Evolutionary conservation across 2,888 invertebrate species (phyloP).

Genomic region (Terebella lapidaria): DNA sequence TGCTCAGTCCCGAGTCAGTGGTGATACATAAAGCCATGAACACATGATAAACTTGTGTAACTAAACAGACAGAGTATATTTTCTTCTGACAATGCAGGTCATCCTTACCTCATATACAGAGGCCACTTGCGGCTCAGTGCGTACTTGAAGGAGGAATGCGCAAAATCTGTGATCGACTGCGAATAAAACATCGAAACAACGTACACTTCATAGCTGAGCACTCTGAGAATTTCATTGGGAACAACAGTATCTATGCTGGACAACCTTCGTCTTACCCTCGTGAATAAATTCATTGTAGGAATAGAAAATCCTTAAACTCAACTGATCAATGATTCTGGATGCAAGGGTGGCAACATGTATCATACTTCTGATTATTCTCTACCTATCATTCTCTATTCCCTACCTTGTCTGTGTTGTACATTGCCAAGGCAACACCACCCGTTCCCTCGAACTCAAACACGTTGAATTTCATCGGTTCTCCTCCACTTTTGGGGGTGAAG

Average conservation of each 20-base stretch:
- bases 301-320: no score
- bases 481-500: slow-evolving; percentile 66
- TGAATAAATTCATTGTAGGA: no score
- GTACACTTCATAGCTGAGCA: no score
- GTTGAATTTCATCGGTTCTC: slow-evolving; percentile 63
- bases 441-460: slow-evolving; percentile 76
- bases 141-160: slow-evolving; percentile 88
- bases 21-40: no score
- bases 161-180: slow-evolving; percentile 71
- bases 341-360: no score
- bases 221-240: no score
- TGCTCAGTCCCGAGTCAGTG: no score
- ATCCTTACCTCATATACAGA: slow-evolving; percentile 68
- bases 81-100: not conserved
- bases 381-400: no score
- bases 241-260: no score
- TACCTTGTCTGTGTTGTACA: slow-evolving; percentile 90
- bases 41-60: not conserved
- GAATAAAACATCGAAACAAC: slow-evolving; percentile 24
- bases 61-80: not conserved
- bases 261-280: no score
- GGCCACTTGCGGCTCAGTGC: slow-evolving; percentile 82
- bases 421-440: slow-evolving; percentile 83
- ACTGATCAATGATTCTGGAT: no score
- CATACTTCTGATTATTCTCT: no score